Percentiles rank a stretch among this genome's conserved stretches.
Evolutionary conservation across 2,888 invertebrate species (phyloP).

Genomic region (Elmis aenea): DNA sequence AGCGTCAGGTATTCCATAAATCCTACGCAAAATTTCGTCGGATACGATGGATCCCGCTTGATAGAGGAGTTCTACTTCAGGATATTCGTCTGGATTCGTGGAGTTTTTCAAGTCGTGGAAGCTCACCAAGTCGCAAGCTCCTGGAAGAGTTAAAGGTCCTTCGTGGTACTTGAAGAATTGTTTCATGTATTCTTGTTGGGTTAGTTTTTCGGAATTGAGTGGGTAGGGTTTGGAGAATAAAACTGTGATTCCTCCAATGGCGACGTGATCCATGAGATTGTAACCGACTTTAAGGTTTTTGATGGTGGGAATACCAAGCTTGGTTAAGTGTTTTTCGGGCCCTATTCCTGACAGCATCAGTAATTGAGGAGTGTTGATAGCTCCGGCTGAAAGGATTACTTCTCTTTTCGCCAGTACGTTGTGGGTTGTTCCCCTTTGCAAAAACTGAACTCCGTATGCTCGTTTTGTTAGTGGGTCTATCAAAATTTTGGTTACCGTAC

Average conservation of each 20-base stretch:
- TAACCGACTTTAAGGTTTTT: conserved; percentile 50
- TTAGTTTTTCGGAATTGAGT: conserved; percentile 67
- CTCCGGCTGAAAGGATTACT: conserved; percentile 58
- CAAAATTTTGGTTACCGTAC: conserved; percentile 49
- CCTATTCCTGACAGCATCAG: conserved; percentile 67
- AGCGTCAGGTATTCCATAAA: conserved; percentile 66
- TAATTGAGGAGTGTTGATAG: conserved; percentile 70
- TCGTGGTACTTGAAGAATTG: no score
- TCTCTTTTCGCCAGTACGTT: conserved; percentile 50
- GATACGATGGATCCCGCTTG: conserved; percentile 84
- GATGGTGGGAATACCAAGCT: conserved; percentile 45
- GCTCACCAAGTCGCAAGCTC: no score
- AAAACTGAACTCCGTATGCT: conserved; percentile 47
- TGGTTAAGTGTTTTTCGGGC: conserved; percentile 44
- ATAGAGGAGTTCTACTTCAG: conserved; percentile 90
- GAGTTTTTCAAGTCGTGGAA: no score
- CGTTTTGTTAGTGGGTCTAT: conserved; percentile 41
- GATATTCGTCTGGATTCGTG: no score
- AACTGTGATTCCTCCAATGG: conserved; percentile 73
- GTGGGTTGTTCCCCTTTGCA: conserved; percentile 31
- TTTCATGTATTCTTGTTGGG: not conserved
- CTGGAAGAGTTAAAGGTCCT: not conserved
- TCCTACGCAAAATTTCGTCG: conserved; percentile 67
- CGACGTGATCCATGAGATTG: conserved; percentile 60
- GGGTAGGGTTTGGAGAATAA: conserved; percentile 77